Conservation (phyloP, 2,888 invertebrate species). For the Tupiocoris notatus region DNA sequence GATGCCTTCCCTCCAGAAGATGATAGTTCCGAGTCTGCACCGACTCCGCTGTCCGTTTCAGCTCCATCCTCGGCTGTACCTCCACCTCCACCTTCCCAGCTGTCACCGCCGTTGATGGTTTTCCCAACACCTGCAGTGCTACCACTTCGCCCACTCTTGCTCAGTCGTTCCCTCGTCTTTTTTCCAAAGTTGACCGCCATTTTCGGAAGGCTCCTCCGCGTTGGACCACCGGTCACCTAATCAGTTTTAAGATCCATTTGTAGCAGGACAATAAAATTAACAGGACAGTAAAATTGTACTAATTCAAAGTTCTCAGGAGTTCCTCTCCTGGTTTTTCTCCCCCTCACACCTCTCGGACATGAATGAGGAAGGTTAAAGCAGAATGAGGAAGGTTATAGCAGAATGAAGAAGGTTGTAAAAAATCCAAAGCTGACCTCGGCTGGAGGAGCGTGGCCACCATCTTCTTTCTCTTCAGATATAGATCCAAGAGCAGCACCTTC, state of each 20-base stretch:
- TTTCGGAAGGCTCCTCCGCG: slow-evolving; percentile 50
- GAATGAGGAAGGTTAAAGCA: too few species aligned
- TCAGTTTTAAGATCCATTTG: too few species aligned
- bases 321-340: too few species aligned
- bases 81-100: slow-evolving; percentile 46
- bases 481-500: slow-evolving; percentile 63
- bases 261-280: too few species aligned
- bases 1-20: slow-evolving; percentile 28
- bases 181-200: slow-evolving; percentile 52
- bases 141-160: slow-evolving; percentile 11
- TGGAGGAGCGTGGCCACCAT: slow-evolving; percentile 53
- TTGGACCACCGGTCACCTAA: slow-evolving; percentile 30
- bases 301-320: too few species aligned
- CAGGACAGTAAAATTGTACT: too few species aligned
- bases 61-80: slow-evolving; percentile 47
- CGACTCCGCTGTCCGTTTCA: slow-evolving; percentile 44
- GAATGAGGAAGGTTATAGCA: too few species aligned
- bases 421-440: slow-evolving; percentile 51
- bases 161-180: slow-evolving; percentile 51
- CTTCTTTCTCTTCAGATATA: slow-evolving; percentile 68
- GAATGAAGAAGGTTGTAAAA: too few species aligned
- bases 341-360: too few species aligned
- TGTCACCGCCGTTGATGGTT: slow-evolving; percentile 46
- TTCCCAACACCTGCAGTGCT: slow-evolving; percentile 48
- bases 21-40: slow-evolving; percentile 37